These are phyloP conservation scores for Strix occidentalis DNA, from an alignment of 2,797 vertebrate genomes.

Conservation along the genomic window DNA sequence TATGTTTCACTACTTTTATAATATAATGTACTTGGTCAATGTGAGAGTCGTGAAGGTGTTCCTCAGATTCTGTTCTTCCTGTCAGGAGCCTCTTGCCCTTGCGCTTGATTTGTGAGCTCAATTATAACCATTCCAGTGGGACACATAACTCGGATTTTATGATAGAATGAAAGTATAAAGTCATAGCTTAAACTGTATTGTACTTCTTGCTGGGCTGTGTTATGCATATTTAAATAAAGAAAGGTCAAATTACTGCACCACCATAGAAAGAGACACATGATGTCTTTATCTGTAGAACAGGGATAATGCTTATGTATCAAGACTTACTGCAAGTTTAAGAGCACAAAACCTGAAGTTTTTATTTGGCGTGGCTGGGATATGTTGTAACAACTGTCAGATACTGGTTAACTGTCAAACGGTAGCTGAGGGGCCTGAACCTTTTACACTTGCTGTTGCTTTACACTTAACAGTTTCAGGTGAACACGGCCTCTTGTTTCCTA, in stretches of 20 bases:
- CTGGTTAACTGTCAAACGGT: neutral
- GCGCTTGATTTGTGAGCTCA: neutral
- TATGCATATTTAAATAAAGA: neutral
- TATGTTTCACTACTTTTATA: neutral
- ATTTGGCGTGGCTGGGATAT: neutral
- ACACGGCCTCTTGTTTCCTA: neutral
- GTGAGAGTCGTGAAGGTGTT: neutral
- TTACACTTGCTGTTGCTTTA: neutral
- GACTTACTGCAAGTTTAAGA: neutral
- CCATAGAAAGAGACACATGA: neutral
- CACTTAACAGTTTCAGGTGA: neutral
- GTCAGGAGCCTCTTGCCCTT: neutral
- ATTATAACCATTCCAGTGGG: neutral
- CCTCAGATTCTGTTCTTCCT: neutral
- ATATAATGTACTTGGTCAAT: neutral
- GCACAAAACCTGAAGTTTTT: neutral
- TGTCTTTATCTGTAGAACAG: neutral
- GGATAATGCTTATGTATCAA: neutral
- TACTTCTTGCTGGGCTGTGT: neutral
- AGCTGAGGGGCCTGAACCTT: neutral
- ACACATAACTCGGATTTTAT: neutral
- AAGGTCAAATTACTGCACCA: neutral
- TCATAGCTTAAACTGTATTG: neutral
- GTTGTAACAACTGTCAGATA: neutral
- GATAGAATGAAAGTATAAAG: neutral